Base-by-base conservation (phyloP, 2,113 vertebrate genomes). In the Corythornis vintsioides region DNA sequence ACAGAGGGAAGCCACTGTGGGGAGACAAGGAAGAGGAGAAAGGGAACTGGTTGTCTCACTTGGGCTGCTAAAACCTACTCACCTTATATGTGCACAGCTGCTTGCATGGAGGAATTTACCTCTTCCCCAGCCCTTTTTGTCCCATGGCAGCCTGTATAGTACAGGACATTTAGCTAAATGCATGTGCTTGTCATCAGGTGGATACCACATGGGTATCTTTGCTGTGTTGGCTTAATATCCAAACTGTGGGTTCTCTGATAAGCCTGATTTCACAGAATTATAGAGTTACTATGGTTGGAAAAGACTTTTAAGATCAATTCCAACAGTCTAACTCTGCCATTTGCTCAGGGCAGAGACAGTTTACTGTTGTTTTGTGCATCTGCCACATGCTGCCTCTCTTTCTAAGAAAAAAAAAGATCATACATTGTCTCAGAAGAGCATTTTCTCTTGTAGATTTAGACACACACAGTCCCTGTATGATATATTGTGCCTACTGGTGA, bases 21-120 rank as follows among this genome's bases (percentile, higher is more conserved):
- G 42, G 22, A 29, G 26, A 50, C 31, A 63, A 75, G 43, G 38
- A 59, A 60, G 13, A 10, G 15, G n/a, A 24, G 25, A 53, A 64
- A 64, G 38, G 19, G 14, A 53, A 13, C 43, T 28, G 11, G 28
- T 6, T n/a, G 40, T 72, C 38, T 83, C 21, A 8, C 35, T 31
- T 61, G 0, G 8, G 66, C 31, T 56, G 18, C 50, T 88, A 50
- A 61, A 74, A 38, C 26, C 35, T 57, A 20, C 29, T 24, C 42
- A 19, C 11, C 11, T 40, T 71, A 25, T 0, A 0, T 7, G 15
- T 47, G 8, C 2, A 1, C 43, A 55, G 38, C 17, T 78, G 14
- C 80, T 60, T 28, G 20, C 4, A 2, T 20, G 57, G 55, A 67
- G 21, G n/a, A 90, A 31, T 28, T 78, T 52, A 65, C 45, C 47